These are phyloP conservation scores for Drosophila monieri DNA, from an alignment of 2,888 invertebrate species.

Conservation along the genomic window DNA sequence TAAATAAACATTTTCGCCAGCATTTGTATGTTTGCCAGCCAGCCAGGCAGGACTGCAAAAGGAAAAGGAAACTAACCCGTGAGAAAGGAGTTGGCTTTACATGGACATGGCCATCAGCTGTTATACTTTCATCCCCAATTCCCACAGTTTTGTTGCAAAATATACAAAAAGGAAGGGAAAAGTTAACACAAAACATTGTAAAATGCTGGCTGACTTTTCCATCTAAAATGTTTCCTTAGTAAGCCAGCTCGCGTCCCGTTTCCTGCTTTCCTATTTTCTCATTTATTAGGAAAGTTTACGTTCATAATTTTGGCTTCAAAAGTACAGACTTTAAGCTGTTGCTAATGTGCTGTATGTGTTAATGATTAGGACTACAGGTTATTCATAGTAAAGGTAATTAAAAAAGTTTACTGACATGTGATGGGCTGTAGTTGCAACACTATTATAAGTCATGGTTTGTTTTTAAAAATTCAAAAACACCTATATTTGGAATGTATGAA, in stretches of 20 bases:
- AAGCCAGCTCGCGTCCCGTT: slow-evolving; percentile 5
- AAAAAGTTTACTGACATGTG: not conserved
- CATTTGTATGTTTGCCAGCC: slow-evolving; percentile 36
- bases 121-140: slow-evolving; percentile 29
- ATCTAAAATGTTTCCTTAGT: slow-evolving; percentile 10
- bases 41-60: slow-evolving; percentile 6
- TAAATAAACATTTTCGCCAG: slow-evolving; percentile 30
- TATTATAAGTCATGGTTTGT: not conserved
- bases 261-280: not conserved
- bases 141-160: slow-evolving; percentile 4
- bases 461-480: not conserved
- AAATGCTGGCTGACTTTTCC: slow-evolving; percentile 25
- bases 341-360: not conserved
- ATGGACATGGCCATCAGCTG: slow-evolving; percentile 21
- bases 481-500: not conserved
- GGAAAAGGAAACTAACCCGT: slow-evolving; percentile 30
- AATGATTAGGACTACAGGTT: slow-evolving; percentile 2
- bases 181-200: slow-evolving; percentile 27
- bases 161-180: not conserved
- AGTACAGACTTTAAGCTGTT: slow-evolving; percentile 2
- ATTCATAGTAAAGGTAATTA: not conserved
- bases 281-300: slow-evolving; percentile 24
- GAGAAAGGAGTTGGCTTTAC: slow-evolving; percentile 17
- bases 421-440: not conserved
- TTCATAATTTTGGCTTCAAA: not conserved